Conservation (phyloP, 2,888 invertebrate species). For the Pristionchus mayeri region DNA sequence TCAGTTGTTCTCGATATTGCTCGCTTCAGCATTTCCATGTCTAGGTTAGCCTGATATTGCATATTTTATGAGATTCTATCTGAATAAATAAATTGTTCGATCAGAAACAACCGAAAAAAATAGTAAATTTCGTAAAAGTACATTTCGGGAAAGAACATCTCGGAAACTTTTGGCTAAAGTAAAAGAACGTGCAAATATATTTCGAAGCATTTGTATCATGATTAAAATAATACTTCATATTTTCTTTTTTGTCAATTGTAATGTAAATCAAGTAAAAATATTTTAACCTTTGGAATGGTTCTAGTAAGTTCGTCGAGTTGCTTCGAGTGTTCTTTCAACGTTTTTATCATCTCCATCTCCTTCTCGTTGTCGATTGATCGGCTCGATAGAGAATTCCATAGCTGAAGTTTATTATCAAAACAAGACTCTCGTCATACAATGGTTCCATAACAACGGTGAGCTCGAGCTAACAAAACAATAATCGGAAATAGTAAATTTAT, state of each 20-base stretch:
- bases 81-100: background rate
- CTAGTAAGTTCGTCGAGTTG: background rate
- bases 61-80: background rate
- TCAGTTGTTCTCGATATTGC: background rate
- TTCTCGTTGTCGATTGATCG: constrained; percentile 6
- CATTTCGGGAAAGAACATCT: too few species aligned
- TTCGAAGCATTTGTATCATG: too few species aligned
- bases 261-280: background rate
- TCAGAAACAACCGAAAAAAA: background rate
- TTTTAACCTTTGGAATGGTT: background rate
- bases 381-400: constrained; percentile 30
- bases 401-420: background rate
- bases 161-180: too few species aligned
- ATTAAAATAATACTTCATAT: too few species aligned
- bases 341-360: constrained; percentile 8
- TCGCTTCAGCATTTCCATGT: constrained; percentile 23
- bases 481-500: too few species aligned
- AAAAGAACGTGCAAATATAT: too few species aligned
- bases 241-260: background rate
- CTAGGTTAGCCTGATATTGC: background rate
- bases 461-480: too few species aligned
- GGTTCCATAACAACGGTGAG: too few species aligned
- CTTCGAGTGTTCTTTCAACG: constrained; percentile 28
- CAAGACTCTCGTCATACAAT: too few species aligned
- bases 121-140: too few species aligned